A percentile compares a stretch with the other conserved stretches of the same genome.
These are phyloP conservation scores for Staurois parvus DNA, from an alignment of 2,797 vertebrate genomes.

Conservation along the genomic window DNA sequence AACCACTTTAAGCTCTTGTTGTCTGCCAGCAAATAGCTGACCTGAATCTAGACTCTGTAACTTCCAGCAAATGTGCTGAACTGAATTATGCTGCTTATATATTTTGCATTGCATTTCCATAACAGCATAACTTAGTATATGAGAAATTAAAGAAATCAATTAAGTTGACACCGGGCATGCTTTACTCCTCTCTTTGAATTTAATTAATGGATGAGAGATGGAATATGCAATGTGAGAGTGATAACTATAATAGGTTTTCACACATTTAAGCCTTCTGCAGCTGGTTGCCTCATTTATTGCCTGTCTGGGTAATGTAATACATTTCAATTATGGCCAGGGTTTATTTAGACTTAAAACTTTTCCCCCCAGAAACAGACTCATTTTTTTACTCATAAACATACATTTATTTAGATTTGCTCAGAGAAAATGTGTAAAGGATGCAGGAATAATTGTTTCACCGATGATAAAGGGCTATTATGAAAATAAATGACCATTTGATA, in stretches of 20 bases:
- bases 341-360: conserved; percentile 52
- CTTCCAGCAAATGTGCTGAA: conserved; percentile 18
- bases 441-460: conserved; percentile 2
- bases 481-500: conserved; percentile 11
- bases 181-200: conserved; percentile 48
- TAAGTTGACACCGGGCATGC: conserved; percentile 45
- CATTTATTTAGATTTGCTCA: conserved; percentile 36
- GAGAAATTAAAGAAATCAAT: conserved; percentile 60
- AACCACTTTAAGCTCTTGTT: not conserved
- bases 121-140: conserved; percentile 50
- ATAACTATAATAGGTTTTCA: conserved; percentile 54
- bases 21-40: conserved; percentile 8
- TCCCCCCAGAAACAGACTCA: not conserved
- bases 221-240: conserved; percentile 53
- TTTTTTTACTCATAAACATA: conserved; percentile 31
- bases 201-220: conserved; percentile 53
- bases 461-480: conserved; percentile 10
- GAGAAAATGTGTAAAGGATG: conserved; percentile 3
- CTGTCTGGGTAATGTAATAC: conserved; percentile 50
- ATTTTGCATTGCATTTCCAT: conserved; percentile 53
- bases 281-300: conserved; percentile 44
- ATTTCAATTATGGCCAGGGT: conserved; percentile 44
- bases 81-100: conserved; percentile 40
- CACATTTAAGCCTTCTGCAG: conserved; percentile 41
- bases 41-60: not conserved